These are phyloP conservation scores for Platycheirus albimanus DNA, from an alignment of 2,888 invertebrate genomes.

Conservation along the genomic window DNA sequence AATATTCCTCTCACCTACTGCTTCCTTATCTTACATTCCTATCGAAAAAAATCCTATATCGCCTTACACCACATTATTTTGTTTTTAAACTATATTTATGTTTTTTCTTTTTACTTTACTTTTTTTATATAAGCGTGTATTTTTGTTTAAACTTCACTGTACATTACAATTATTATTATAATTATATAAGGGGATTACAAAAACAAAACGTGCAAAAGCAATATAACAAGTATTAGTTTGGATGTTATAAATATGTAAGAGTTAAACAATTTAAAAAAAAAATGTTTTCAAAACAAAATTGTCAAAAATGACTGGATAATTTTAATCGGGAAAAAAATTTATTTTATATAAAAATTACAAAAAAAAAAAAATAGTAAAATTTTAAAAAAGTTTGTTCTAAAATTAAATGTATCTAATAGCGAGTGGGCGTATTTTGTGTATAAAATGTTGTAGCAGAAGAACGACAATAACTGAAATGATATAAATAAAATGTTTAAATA, in stretches of 20 bases:
- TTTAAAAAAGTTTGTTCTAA: not conserved
- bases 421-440: constrained; percentile 71
- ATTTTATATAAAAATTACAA: constrained; percentile 1
- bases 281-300: constrained; percentile 4
- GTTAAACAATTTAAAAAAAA: constrained; percentile 5
- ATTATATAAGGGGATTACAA: too few species aligned
- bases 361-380: constrained; percentile 12
- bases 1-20: not conserved
- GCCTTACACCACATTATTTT: not conserved
- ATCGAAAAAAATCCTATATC: not conserved
- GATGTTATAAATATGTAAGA: constrained; percentile 46
- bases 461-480: constrained; percentile 65
- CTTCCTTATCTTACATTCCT: constrained; percentile 9
- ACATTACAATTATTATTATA: constrained; percentile 27
- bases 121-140: not conserved
- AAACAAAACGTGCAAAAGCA: constrained; percentile 40
- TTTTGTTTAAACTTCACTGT: constrained; percentile 31
- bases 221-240: constrained; percentile 66
- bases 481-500: constrained; percentile 72
- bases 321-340: constrained; percentile 36
- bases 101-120: constrained; percentile 2
- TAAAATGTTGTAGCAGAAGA: constrained; percentile 45
- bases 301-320: constrained; percentile 57
- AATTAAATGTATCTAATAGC: constrained; percentile 46
- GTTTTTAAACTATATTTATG: constrained; percentile 1